Base-by-base conservation (phyloP, 2,888 invertebrate genomes). In the Synergus umbraculus region DNA sequence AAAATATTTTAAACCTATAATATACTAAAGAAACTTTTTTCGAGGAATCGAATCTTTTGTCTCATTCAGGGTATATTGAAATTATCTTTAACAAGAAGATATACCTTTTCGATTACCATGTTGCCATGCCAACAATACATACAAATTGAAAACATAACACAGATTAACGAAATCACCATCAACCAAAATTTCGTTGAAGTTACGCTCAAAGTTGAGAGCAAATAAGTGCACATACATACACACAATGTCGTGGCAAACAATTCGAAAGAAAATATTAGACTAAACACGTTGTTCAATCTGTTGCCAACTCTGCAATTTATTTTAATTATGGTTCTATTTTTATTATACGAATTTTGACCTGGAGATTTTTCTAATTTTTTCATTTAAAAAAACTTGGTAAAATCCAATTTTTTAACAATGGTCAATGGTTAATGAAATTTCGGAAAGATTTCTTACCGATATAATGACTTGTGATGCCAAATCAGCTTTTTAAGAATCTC, bases 21-120 rank as follows among this genome's bases (percentile, higher is more conserved):
- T 22, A 46, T 46, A 46, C 0, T 46, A 46, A 46, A 46, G 7
- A 46, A 46, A 7, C 82, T 29, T 78, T 58, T 76, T 87, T 88
- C 88, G 87, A 77, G 2, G 79, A 76, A 66, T 43, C 22, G 22
- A 60, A 22, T 18, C 2, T 1, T 60, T 60, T 18, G 9, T 18
- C 7, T 60, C 1, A 43, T 41, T 43, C 37, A 64, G 9, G 9
- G 22, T 29, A 46, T 9, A 0, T 46, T 8, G 13, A 46, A 15
- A 15, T 12, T 49, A 12, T 54, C 1, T 15, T 8, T 0, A 66
- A 46, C 46, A 29, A 8, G 0, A 22, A 22, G 1, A 66, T 46
- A 22, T 46, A 58, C 69, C 69, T 69, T 69, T 69, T 69, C 69
- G 15, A 49, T 69, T 1, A 69, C 49, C 13, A 69, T 13, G 49